Evolutionary conservation across 2,797 vertebrate species (phyloP).

Genomic region (Schizopygopsis pylzovi): DNA sequence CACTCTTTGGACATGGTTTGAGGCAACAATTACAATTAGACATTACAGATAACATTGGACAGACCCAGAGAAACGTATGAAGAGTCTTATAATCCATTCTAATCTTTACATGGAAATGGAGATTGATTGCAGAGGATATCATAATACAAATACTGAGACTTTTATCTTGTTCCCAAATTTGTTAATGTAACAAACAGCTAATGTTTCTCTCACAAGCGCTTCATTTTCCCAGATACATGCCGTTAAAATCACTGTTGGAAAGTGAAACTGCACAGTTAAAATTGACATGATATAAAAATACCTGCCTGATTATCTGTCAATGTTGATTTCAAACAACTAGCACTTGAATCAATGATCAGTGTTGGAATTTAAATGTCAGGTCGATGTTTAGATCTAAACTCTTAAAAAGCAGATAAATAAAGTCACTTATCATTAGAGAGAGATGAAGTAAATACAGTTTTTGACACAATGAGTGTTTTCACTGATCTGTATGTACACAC

Average conservation of each 20-base stretch:
- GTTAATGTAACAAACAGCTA: conserved; percentile 45
- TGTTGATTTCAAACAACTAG: conserved; percentile 29
- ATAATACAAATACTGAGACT: conserved; percentile 1
- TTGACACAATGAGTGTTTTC: conserved; percentile 27
- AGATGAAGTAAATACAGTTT: neutral
- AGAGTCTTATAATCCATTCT: neutral
- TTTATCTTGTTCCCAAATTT: conserved; percentile 35
- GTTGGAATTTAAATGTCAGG: conserved; percentile 18
- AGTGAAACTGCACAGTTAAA: conserved; percentile 14
- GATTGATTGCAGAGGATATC: neutral
- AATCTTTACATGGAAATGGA: neutral
- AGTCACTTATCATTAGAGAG: neutral
- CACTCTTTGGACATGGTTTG: conserved; percentile 20
- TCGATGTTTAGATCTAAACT: neutral
- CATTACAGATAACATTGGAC: neutral
- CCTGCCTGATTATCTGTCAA: neutral
- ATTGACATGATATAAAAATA: conserved; percentile 31
- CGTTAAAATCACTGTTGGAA: conserved; percentile 10
- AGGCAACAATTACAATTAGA: neutral
- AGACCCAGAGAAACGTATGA: neutral
- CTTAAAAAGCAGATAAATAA: conserved; percentile 32
- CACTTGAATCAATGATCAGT: conserved; percentile 28
- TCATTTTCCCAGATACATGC: neutral
- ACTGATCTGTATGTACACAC: neutral
- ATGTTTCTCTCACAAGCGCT: neutral